A percentile compares a stretch with the other conserved stretches of the same genome.
Evolutionary conservation across 2,888 invertebrate genomes (phyloP).

Genomic region (Blomia tropicalis): DNA sequence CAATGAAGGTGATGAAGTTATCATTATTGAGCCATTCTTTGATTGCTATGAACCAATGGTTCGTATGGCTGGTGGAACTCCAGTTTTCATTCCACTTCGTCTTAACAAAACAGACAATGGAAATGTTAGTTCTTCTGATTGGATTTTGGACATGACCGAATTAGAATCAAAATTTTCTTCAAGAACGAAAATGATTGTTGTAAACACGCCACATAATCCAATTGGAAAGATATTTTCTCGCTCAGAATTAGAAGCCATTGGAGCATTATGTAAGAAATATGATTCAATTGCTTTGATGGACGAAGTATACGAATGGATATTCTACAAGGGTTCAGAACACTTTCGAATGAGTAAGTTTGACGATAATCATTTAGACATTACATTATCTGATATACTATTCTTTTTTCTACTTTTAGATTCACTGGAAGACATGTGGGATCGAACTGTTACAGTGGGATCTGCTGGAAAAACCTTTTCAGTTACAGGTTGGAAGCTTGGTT

Average conservation of each 20-base stretch:
- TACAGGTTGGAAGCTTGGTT: conserved; percentile 91
- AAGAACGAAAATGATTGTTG: conserved; percentile 79
- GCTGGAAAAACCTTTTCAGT: conserved; percentile 96
- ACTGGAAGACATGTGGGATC: conserved; percentile 90
- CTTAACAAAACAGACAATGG: conserved; percentile 50
- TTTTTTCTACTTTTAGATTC: conserved; percentile 44
- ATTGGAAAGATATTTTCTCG: conserved; percentile 53
- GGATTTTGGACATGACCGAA: conserved; percentile 68
- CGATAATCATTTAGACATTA: background rate
- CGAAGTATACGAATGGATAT: conserved; percentile 97
- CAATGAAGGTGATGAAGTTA: conserved; percentile 55
- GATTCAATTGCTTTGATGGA: conserved; percentile 81
- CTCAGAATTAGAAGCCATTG: conserved; percentile 47
- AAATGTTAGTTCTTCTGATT: conserved; percentile 60
- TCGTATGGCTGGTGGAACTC: conserved; percentile 63
- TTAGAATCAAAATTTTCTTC: conserved; percentile 59
- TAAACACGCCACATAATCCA: conserved; percentile 98
- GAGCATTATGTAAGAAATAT: conserved; percentile 74
- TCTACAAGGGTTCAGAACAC: conserved; percentile 63
- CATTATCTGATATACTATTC: background rate
- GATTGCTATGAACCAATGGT: conserved; percentile 97
- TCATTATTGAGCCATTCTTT: conserved; percentile 94
- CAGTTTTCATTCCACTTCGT: conserved; percentile 69
- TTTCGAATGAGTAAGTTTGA: conserved; percentile 62
- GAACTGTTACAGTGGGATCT: conserved; percentile 76